phyloP scores from a whole-genome alignment of 64 coral and sea anemone species.

The Pachyseris speciosa region DNA sequence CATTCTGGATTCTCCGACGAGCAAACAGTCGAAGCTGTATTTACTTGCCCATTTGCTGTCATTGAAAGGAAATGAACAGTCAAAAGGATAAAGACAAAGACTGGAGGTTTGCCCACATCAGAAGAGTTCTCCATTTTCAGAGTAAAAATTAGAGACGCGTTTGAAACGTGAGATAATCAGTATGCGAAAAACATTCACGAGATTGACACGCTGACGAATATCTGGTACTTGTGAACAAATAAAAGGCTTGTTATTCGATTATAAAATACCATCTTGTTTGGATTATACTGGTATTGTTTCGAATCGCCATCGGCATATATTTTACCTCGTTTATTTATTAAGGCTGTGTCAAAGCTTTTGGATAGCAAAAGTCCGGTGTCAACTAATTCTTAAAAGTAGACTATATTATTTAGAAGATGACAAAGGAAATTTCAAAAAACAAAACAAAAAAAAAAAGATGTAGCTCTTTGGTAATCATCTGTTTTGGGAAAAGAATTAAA shows the following conservation, averaged over 20 bases:
- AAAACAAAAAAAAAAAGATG: neutral
- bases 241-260: neutral
- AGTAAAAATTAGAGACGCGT: neutral
- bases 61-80: neutral
- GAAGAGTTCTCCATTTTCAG: neutral
- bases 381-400: neutral
- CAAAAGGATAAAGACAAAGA: neutral
- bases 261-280: neutral
- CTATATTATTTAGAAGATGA: neutral
- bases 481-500: neutral
- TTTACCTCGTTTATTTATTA: neutral
- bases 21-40: neutral
- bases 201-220: neutral
- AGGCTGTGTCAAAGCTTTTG: neutral
- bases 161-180: neutral
- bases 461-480: neutral
- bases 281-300: neutral
- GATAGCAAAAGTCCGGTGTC: neutral
- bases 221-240: conserved; percentile 17
- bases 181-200: neutral
- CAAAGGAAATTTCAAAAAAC: neutral
- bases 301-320: too few relatives aligned
- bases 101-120: neutral
- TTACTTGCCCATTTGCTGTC: neutral
- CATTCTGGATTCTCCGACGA: neutral